These are phyloP conservation scores for Rhinoderma darwinii DNA, from an alignment of 2,113 vertebrate species.

Conservation along the genomic window DNA sequence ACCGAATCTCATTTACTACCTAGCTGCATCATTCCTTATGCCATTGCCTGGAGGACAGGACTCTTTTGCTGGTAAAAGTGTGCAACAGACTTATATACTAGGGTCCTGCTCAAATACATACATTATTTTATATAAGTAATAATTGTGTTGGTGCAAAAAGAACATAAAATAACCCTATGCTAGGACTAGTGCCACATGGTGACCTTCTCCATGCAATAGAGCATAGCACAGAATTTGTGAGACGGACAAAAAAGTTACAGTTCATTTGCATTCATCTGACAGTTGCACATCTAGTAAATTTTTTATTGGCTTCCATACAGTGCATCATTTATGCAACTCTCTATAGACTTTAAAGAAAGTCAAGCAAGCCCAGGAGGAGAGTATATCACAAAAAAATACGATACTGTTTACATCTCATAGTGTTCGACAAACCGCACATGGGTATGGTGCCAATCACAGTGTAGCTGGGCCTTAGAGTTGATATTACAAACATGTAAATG, in stretches of 20 bases:
- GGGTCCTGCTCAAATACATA: neutral
- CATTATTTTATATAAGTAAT: neutral
- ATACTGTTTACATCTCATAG: no score
- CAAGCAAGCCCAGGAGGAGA: no score
- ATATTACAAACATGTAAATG: no score
- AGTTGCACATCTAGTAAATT: neutral
- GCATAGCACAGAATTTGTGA: no score
- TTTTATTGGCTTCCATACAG: neutral
- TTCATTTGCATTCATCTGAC: neutral
- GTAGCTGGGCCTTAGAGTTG: no score
- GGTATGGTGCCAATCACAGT: no score
- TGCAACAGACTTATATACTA: neutral
- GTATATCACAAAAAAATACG: no score
- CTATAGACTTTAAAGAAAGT: neutral
- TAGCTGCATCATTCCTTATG: neutral
- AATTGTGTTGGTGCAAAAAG: neutral
- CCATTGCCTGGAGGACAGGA: neutral
- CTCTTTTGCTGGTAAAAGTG: neutral
- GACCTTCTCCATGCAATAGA: no score
- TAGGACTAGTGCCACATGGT: neutral
- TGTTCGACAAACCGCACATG: no score
- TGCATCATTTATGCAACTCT: neutral
- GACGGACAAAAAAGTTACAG: no score
- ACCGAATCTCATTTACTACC: neutral
- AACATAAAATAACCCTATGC: neutral